Evolutionary conservation across 2,888 invertebrate genomes (phyloP), one percentile per base, ranked within the genome.

Genomic region (Dichetophora obliterata): DNA sequence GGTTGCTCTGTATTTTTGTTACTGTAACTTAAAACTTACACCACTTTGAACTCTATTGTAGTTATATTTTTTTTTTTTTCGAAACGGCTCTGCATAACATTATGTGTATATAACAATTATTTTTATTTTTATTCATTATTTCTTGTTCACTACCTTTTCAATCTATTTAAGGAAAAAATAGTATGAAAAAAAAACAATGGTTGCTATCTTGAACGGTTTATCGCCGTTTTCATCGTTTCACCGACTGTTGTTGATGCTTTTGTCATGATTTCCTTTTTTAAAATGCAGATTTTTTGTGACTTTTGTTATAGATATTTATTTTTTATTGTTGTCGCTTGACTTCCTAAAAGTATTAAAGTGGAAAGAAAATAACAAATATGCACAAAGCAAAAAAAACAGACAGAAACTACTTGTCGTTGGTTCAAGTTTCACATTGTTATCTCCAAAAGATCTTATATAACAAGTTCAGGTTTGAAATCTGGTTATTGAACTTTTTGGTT

Each of bases 311-410:
- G 63, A 3, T 63, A 31, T 27, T 1, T 24, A 16, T 61, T 61
- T 14, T 19, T 19, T 48, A 48, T 68, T 65, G 63, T 68, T 68
- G 68, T 68, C 50, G 68, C 48, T 61, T 43, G 83, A 86, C 86
- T 85, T 86, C 86, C 86, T 86, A 84, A 86, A 86, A 77, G 86
- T 82, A 86, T 86, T 86, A 86, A 83, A 80, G 70, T 63, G 57
- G 19, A 27, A 68, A 75, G n/a, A 70, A 63, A 68, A 19, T n/a
- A 19, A 31, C 24, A 27, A 75, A 78, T 66, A 54, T 52, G 31
- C 61, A 31, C 24, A 70, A 54, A 59, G 80, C 75, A 61, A 77
- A 81, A 68, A 69, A 72, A 63, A 73, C 76, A 72, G 73, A 80
- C 79, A 75, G 74, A 78, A 77, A 81, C 84, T 84, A 86, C 86